Conservation (phyloP, 2,797 vertebrate genomes). For the Danionella dracula region DNA sequence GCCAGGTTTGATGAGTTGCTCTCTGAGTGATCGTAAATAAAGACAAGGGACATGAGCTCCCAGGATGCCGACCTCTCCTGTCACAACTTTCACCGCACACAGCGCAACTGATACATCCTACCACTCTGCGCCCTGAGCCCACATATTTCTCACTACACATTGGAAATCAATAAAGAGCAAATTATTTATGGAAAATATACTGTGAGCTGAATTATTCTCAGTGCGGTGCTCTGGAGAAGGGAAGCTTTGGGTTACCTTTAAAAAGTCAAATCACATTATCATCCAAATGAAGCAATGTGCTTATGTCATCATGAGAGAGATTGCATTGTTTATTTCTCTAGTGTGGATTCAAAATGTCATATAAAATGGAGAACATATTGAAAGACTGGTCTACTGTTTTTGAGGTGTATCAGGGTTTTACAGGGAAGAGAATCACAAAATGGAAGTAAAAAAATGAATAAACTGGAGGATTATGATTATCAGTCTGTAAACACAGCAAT, state of each 20-base stretch:
- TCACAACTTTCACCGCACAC: constrained; percentile 75
- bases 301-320: background rate
- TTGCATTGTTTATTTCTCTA: no score
- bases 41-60: constrained; percentile 63
- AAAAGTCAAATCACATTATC: constrained; percentile 66
- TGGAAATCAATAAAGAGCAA: constrained; percentile 75
- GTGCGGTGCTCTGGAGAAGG: constrained; percentile 59
- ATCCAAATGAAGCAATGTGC: background rate
- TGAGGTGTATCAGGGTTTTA: no score
- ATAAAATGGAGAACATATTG: no score
- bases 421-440: no score
- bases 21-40: constrained; percentile 59
- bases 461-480: no score
- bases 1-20: constrained; percentile 50
- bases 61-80: constrained; percentile 72
- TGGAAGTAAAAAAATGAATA: no score
- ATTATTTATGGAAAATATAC: constrained; percentile 82
- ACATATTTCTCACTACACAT: constrained; percentile 71
- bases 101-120: constrained; percentile 73
- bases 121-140: constrained; percentile 66
- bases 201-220: constrained; percentile 73
- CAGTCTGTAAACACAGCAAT: no score
- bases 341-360: no score
- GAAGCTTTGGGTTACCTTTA: constrained; percentile 62
- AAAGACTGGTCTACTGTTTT: no score